phyloP scores from a whole-genome alignment of 2,113 vertebrate species.

The Caloenas nicobarica region DNA sequence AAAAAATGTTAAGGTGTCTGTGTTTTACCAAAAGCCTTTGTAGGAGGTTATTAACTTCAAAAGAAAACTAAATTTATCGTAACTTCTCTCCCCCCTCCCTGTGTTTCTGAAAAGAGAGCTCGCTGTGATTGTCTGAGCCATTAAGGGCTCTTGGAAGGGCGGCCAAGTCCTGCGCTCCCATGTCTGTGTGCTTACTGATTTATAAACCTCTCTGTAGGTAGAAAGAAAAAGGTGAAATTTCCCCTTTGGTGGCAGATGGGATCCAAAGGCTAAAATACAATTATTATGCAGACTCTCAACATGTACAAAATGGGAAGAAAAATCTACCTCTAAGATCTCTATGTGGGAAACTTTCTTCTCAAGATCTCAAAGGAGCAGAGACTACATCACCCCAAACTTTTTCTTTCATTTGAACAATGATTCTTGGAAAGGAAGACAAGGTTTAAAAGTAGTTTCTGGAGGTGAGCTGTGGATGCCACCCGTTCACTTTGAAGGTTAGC shows the following conservation, averaged over 20 bases:
- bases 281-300: constrained; percentile 49
- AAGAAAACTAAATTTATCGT: constrained; percentile 67
- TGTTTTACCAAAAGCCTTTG: constrained; percentile 68
- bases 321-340: constrained; percentile 4
- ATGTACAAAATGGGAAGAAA: constrained; percentile 38
- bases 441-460: constrained; percentile 2
- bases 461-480: background rate
- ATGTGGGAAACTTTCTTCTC: constrained; percentile 35
- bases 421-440: background rate
- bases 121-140: constrained; percentile 33
- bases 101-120: constrained; percentile 55
- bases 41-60: constrained; percentile 75
- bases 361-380: background rate
- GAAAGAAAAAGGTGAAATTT: constrained; percentile 61
- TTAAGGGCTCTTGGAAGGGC: constrained; percentile 27
- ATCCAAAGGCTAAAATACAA: constrained; percentile 52
- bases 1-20: constrained; percentile 61
- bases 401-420: constrained; percentile 20
- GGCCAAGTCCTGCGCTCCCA: background rate
- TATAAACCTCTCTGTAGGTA: constrained; percentile 53
- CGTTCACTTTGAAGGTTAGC: background rate
- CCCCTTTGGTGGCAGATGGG: constrained; percentile 34
- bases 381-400: constrained; percentile 26
- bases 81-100: constrained; percentile 2
- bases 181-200: constrained; percentile 15